Base-by-base conservation (phyloP, 2,888 invertebrate genomes). In the Heliconius sara region DNA sequence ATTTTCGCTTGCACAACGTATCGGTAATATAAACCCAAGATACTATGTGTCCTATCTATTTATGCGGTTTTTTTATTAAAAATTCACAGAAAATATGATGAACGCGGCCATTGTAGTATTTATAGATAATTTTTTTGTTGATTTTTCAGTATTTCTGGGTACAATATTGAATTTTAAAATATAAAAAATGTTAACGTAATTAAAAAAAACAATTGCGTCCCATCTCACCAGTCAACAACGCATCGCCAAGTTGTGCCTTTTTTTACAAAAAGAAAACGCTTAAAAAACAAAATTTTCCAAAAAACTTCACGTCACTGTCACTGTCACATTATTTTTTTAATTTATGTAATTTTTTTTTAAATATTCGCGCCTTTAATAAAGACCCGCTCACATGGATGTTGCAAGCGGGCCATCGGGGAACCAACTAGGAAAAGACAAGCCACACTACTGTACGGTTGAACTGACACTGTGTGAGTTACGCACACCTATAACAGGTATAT, bases 311-410 rank as follows among this genome's bases (percentile, higher is more conserved):
- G 85, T 84, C 86, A 87, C 83, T 84, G 84, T 82, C 85, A 85
- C 84, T 83, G 83, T 71, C 83, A 84, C 82, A 83, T n/a, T 39
- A 43, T 39, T 68, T n/a, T 68, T 81, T 84, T 83, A 82, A 84
- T 81, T 83, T 82, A 82, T 83, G 81, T 83, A 82, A 84, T 27
- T 85, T 85, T 79, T 85, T 88, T 90, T 91, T 88, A 88, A 90
- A 91, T 89, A 88, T 88, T 85, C 92, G 91, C 94, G 93, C 92
- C 91, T 89, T 91, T 91, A 87, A 86, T 93, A 91, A 94, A 92
- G 94, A 91, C 93, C 92, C 92, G 93, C 93, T 91, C 90, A 94
- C 94, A 94, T 90, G 89, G 91, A 89, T 93, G 93, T 91, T 92
- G 92, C 93, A 92, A 92, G 93, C 94, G 93, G 92, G 93, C 94